A percentile compares a stretch with the other conserved stretches of the same genome.
Conservation (phyloP, 2,113 vertebrate species). For the Ictalurus furcatus region DNA sequence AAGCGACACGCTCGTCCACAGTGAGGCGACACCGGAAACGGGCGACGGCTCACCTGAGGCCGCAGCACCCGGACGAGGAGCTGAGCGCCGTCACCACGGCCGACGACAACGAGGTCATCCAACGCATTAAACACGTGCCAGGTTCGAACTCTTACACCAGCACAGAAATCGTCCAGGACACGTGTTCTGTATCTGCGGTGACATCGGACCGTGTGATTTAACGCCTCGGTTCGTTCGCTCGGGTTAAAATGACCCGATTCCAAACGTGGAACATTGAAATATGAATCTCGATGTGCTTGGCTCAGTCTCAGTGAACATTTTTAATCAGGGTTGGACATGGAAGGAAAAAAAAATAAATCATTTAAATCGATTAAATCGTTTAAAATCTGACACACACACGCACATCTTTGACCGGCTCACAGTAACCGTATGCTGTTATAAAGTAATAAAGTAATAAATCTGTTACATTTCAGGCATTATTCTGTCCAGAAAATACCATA, state of each 20-base stretch:
- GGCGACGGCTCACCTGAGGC: constrained; percentile 81
- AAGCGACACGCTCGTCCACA: constrained; percentile 78
- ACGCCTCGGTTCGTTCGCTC: not conserved
- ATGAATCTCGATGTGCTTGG: not conserved
- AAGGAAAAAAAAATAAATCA: not conserved
- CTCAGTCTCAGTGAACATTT: not conserved
- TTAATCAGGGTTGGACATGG: not conserved
- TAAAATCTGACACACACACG: not conserved
- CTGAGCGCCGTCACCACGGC: constrained; percentile 94
- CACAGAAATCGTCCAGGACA: not conserved
- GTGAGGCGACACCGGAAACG: constrained; percentile 85
- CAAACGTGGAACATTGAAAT: not conserved
- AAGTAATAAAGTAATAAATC: not conserved
- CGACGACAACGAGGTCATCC: constrained; percentile 85
- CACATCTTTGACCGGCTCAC: not conserved
- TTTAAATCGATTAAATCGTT: not conserved
- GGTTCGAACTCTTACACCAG: constrained; percentile 59
- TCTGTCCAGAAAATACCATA: not conserved
- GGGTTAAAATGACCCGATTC: not conserved
- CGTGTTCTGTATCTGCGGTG: not conserved
- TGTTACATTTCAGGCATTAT: not conserved
- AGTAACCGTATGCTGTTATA: not conserved
- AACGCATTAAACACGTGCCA: constrained; percentile 91
- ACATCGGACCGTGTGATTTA: not conserved
- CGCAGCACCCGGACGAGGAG: constrained; percentile 88